These are phyloP conservation scores for Aptenodytes patagonicus DNA, from an alignment of 2,113 vertebrate genomes.

Conservation along the genomic window DNA sequence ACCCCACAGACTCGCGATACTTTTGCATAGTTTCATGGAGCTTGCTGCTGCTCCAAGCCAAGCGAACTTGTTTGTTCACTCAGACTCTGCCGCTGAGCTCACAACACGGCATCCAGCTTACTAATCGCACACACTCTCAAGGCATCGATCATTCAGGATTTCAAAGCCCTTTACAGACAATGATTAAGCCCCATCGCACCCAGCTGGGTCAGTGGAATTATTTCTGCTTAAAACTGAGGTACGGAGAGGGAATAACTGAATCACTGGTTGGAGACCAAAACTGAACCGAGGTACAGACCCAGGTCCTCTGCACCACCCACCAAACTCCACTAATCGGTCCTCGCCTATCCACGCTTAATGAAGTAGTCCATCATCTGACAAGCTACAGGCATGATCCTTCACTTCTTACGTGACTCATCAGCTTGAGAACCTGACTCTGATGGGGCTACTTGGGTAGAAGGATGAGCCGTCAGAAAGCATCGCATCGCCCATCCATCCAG, in stretches of 20 bases:
- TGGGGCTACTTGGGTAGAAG: background rate
- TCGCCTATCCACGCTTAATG: background rate
- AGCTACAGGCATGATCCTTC: background rate
- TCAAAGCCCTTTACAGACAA: background rate
- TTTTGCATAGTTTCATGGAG: background rate
- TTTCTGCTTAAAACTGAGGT: background rate
- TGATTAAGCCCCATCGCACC: background rate
- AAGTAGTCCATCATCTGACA: background rate
- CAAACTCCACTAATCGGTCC: background rate
- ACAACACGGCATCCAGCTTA: background rate
- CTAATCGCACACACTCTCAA: background rate
- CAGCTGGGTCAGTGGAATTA: constrained; percentile 17
- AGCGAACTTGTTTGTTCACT: background rate
- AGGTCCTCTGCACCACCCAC: background rate
- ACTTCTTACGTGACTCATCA: background rate
- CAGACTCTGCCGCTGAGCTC: background rate
- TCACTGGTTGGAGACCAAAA: background rate
- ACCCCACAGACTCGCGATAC: background rate
- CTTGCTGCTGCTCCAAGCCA: background rate
- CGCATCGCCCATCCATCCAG: rapidly evolving
- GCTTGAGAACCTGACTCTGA: background rate
- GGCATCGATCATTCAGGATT: background rate
- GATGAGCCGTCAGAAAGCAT: background rate
- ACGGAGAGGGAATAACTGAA: background rate
- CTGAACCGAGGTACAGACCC: background rate